Evolutionary conservation across 2,888 invertebrate genomes (phyloP), one percentile per base, ranked within the genome.

Genomic region (Geotrupes spiniger): DNA sequence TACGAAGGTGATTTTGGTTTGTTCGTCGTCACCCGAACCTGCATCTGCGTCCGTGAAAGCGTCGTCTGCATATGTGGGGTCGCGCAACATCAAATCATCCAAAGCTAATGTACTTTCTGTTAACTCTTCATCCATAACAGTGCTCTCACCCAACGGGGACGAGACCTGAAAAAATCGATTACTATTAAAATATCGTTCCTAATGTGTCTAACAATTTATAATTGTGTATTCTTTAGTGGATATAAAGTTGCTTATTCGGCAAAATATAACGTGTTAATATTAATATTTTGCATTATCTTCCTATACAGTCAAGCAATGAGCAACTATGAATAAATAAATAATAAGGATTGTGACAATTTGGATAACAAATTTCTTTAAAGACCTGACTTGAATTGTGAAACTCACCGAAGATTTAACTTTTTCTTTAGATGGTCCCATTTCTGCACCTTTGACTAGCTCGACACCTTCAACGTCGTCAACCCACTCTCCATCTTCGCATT

Each of bases 71-170:
- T 47, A 42, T 3, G 76, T 70, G n/a, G 74, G 68, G 52, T 78
- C 78, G 56, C 77, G 77, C 5, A 76, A 53, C 79, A 79, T 79
- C 1, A 77, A 54, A 29, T 78, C 77, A 28, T 78, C 77, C 6
- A 69, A 64, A 9, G 70, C 63, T 1, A 74, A 63, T 1, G 74
- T 61, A 2, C 71, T 63, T 48, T 71, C 68, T 6, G 69, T 37
- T 4, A 27, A 25, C 15, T 33, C 33, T 11, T 28, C 37, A 21
- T 39, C 42, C 62, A 17, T 31, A 26, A 47, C 40, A 6, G 44
- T 25, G 21, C 39, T 40, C 12, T 40, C 33, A 21, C 51, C 48
- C 26, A 39, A 21, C 0, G 46, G 25, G 12, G 37, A 29, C 47
- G 57, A 36, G 29, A 57, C 55, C 56, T 55, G 21, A 37, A 44